Percentiles rank a stretch among this genome's conserved stretches.
phyloP scores from a whole-genome alignment of 2,888 invertebrate species.

The Tinea trinotella region DNA sequence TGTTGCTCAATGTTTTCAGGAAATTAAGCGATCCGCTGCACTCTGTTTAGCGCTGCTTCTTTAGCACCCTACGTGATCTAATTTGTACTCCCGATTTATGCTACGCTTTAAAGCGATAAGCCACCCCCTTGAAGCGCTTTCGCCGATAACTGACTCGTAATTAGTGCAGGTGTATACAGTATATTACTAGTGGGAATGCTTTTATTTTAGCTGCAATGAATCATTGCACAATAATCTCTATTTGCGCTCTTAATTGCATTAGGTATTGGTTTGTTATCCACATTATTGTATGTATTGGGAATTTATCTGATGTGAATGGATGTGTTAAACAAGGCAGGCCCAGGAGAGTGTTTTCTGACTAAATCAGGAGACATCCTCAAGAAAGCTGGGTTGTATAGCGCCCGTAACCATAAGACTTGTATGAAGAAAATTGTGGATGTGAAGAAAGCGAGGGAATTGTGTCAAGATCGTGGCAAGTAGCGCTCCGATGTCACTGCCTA shows the following conservation, averaged over 20 bases:
- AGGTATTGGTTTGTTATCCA: background rate
- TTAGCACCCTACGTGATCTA: constrained; percentile 18
- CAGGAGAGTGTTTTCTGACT: too few relatives aligned
- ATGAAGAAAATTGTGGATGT: too few relatives aligned
- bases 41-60: constrained; percentile 17
- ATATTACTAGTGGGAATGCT: background rate
- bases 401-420: too few relatives aligned
- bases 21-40: constrained; percentile 18
- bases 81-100: constrained; percentile 16
- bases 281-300: too few relatives aligned
- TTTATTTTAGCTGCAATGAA: background rate
- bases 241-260: too few relatives aligned
- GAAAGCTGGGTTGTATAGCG: too few relatives aligned
- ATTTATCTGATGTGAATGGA: too few relatives aligned
- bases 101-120: constrained; percentile 12
- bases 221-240: background rate
- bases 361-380: too few relatives aligned
- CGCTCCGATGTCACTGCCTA: too few relatives aligned
- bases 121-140: constrained; percentile 1
- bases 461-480: too few relatives aligned
- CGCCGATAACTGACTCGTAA: constrained; percentile 7
- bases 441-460: too few relatives aligned
- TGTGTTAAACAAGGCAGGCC: too few relatives aligned
- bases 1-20: constrained; percentile 16
- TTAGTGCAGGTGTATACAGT: constrained; percentile 8